A percentile compares a stretch with the other conserved stretches of the same genome.
phyloP scores from a whole-genome alignment of 2,797 vertebrate species.

The Characodon lateralis region DNA sequence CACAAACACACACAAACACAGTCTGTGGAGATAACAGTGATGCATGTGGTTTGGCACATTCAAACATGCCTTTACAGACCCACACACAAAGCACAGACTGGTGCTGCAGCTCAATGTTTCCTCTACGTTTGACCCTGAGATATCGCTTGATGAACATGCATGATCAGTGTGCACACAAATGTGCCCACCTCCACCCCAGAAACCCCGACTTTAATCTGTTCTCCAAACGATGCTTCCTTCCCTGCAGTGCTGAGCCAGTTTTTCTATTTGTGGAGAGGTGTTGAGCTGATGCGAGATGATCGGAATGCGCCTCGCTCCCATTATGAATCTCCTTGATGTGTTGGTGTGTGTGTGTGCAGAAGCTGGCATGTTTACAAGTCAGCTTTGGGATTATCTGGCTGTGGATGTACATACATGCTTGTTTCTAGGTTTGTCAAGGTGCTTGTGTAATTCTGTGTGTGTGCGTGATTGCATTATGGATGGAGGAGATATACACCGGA shows the following conservation, averaged over 20 bases:
- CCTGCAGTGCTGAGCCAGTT: constrained; percentile 68
- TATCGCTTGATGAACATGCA: constrained; percentile 27
- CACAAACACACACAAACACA: constrained; percentile 17
- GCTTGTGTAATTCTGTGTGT: constrained; percentile 5
- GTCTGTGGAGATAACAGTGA: constrained; percentile 25
- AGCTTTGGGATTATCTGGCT: constrained; percentile 7
- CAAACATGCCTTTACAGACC: constrained; percentile 13
- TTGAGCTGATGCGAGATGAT: constrained; percentile 77
- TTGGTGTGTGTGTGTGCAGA: constrained; percentile 21
- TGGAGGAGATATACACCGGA: constrained; percentile 46
- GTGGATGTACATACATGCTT: neutral
- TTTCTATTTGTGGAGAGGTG: constrained; percentile 75
- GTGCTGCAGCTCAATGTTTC: constrained; percentile 12
- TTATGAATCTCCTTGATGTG: constrained; percentile 63
- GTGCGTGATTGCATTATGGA: constrained; percentile 19
- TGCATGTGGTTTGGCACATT: constrained; percentile 37
- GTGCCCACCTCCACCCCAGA: constrained; percentile 30
- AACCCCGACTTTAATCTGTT: constrained; percentile 63
- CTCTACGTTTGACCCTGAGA: constrained; percentile 36
- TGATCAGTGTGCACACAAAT: constrained; percentile 1
- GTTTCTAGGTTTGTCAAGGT: constrained; percentile 35
- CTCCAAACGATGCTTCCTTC: constrained; percentile 75
- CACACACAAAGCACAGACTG: constrained; percentile 12
- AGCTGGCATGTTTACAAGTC: constrained; percentile 9
- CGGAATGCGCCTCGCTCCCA: constrained; percentile 61